Percentiles rank a stretch among this genome's conserved stretches.
phyloP scores from a whole-genome alignment of 2,113 vertebrate species.

The Cottus gobio region DNA sequence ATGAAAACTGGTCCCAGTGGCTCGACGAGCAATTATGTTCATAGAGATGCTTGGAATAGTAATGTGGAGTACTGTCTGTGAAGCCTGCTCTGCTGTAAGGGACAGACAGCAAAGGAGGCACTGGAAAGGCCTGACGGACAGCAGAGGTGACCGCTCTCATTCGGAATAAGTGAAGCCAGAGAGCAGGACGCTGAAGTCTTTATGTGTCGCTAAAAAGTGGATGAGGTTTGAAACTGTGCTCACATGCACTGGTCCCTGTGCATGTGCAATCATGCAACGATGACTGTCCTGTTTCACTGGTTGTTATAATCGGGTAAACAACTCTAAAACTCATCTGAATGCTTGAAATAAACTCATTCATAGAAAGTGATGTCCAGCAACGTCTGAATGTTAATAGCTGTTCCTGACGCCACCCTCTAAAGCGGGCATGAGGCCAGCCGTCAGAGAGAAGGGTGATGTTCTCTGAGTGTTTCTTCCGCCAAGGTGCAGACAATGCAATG shows the following conservation, averaged over 20 bases:
- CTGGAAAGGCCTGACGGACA: neutral
- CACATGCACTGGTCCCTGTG: neutral
- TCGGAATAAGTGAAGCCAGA: neutral
- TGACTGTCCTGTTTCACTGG: neutral
- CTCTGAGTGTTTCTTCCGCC: too few relatives aligned
- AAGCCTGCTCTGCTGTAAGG: neutral
- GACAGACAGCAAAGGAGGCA: neutral
- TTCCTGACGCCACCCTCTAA: neutral
- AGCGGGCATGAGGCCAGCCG: neutral
- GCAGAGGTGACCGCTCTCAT: neutral
- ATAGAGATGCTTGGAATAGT: slow-evolving; percentile 4
- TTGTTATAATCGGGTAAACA: too few relatives aligned
- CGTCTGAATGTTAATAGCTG: neutral
- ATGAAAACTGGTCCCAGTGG: neutral
- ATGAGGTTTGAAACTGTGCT: neutral
- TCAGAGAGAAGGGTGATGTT: neutral
- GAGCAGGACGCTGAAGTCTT: neutral
- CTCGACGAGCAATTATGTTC: neutral
- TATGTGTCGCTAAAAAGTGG: neutral
- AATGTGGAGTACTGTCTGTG: neutral
- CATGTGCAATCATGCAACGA: neutral
- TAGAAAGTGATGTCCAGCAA: neutral
- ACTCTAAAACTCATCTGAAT: neutral
- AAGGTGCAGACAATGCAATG: too few relatives aligned
- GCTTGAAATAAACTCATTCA: neutral